Evolutionary conservation across 2,113 vertebrate species (phyloP), one percentile per base, ranked within the genome.

Genomic region (Syngnathoides biaculeatus): DNA sequence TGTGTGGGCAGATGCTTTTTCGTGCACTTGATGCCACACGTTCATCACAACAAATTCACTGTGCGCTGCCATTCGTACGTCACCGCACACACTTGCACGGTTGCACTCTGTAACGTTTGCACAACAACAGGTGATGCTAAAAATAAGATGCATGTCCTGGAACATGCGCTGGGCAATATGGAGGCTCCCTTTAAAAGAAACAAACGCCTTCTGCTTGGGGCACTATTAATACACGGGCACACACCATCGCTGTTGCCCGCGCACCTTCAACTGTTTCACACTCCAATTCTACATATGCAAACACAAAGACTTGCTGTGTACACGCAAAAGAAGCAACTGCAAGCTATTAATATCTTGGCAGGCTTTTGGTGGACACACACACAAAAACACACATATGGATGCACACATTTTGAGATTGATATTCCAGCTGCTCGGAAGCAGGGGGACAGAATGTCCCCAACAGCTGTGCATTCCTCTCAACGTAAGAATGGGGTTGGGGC

Each of bases 381-480:
- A 63, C 63, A 15, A 56, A 56, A 26, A 53, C 71, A 60, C 58
- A 64, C 74, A 74, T 47, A 77, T 55, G 69, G 73, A 81, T 73
- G 72, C 78, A 80, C 78, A 68, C 79, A 73, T 65, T 59, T 48
- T 53, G 61, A 82, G 83, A 88, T 84, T 81, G 80, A 85, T 87
- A 81, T 79, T 89, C 88, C 88, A 90, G 88, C 88, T 91, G 88
- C 82, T 87, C 73, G 71, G 81, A 86, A 87, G 87, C 83, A 85
- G 81, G 57, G 79, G 84, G 84, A 85, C 87, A 82, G 74, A 89
- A 88, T 88, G 87, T 90, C 83, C 84, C 72, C 74, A 73, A 73
- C 88, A 91, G 87, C 88, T 90, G 88, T 89, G 81, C 78, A 89
- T 86, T 89, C 79, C 78, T 84, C 65, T 65, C 56, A 79, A 80